Evolutionary conservation across 1,140 invertebrate genomes (phyloP), one percentile per base, ranked within the genome.

Genomic region (Gonioctena quinquepunctata): DNA sequence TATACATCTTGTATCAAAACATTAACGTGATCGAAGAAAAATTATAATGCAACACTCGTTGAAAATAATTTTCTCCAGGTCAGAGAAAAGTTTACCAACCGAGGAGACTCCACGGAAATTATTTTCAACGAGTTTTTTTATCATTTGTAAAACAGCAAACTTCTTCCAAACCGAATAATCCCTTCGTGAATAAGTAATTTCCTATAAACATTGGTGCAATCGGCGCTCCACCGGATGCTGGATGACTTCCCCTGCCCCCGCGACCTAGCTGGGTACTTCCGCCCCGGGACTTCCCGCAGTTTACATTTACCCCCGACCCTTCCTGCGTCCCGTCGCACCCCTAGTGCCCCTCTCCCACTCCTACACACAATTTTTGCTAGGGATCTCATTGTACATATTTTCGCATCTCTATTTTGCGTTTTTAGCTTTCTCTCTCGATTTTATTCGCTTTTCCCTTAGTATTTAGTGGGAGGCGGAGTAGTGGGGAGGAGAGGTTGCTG

Each of bases 331-430:
- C 60, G 60, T 60, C 60, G 70, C 60, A 57, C 68, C 52, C 63
- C 66, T 22, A 11, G 21, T 26, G 22, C 61, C 27, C 59, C 13
- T 13, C 68, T 49, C 64, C 63, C 63, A 66, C 66, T 48, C 65
- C 69, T 59, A 62, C 61, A 50, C 54, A 73, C 77, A 81, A 81
- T 77, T 80, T 79, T 81, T 80, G 78, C 78, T 81, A 81, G 78
- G 76, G 76, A 77, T 76, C 78, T 80, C 77, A 79, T 81, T 78
- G 80, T 79, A 79, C 79, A 81, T 79, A 80, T 79, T 79, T 79
- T 80, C 78, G 80, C 79, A 73, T 81, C 80, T 81, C 80, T 81
- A 81, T 81, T 81, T 81, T 81, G 77, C 79, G 79, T 80, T 81
- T 81, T 81, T 80, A 79, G 76, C 78, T 76, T 72, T 76, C 76